phyloP scores from a whole-genome alignment of 2,797 vertebrate species.

The Clarias fuscus region DNA sequence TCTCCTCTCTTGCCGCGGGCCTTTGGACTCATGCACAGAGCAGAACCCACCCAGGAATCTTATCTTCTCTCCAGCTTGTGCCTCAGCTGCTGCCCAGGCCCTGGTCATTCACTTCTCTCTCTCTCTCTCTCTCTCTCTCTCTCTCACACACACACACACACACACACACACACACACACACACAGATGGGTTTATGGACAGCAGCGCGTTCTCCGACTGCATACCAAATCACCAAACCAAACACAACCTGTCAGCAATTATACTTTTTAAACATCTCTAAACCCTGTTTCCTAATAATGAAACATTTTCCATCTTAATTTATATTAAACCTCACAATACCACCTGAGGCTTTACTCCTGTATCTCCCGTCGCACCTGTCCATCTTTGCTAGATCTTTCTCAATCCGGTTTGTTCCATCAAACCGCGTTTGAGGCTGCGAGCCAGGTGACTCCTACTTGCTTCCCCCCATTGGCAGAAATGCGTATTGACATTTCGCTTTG shows the following conservation, averaged over 20 bases:
- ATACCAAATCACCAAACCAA: constrained; percentile 45
- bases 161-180: constrained; percentile 33
- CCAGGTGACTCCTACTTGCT: constrained; percentile 51
- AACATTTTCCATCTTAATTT: neutral
- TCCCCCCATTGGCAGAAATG: constrained; percentile 63
- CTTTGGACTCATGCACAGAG: constrained; percentile 67
- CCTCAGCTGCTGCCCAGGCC: constrained; percentile 65
- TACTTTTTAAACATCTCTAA: constrained; percentile 8
- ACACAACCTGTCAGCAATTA: constrained; percentile 22
- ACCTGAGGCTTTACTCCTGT: constrained; percentile 32
- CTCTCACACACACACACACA: constrained; percentile 17
- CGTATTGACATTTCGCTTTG: constrained; percentile 74
- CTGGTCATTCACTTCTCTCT: constrained; percentile 44
- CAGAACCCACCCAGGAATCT: constrained; percentile 80
- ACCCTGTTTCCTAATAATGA: neutral
- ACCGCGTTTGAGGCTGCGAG: constrained; percentile 39
- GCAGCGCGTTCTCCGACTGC: constrained; percentile 24
- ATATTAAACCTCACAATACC: constrained; percentile 5
- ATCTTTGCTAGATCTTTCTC: constrained; percentile 33
- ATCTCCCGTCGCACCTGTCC: constrained; percentile 35
- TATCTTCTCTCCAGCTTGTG: constrained; percentile 77
- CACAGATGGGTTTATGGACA: constrained; percentile 15
- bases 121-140: constrained; percentile 26
- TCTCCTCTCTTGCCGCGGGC: constrained; percentile 61
- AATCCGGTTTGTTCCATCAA: constrained; percentile 6